Percentiles rank a stretch among this genome's conserved stretches.
Conservation (phyloP, 2,888 invertebrate genomes). For the Iselma pallidipennis region DNA sequence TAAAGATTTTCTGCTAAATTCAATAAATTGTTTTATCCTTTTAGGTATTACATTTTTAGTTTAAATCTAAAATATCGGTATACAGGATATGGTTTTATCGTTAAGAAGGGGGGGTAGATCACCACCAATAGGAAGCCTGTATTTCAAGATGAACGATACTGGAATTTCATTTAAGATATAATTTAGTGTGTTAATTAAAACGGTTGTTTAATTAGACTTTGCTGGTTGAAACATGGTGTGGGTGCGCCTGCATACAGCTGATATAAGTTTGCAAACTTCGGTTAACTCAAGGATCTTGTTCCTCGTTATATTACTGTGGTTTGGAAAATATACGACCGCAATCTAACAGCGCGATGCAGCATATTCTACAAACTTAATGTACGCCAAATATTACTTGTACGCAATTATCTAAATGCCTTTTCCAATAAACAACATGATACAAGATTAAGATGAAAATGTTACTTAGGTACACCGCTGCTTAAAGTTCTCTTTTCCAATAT, state of each 20-base stretch:
- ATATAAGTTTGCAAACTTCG: constrained; percentile 54
- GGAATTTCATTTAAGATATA: constrained; percentile 57
- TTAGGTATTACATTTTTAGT: no score
- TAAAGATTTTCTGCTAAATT: no score
- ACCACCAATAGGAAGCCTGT: not conserved
- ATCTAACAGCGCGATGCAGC: constrained; percentile 32
- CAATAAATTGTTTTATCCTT: no score
- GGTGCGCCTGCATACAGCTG: constrained; percentile 52
- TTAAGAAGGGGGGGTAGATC: not conserved
- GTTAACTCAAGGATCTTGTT: constrained; percentile 48
- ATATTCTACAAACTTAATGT: constrained; percentile 22
- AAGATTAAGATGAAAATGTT: no score
- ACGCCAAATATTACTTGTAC: constrained; percentile 3
- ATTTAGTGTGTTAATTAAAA: constrained; percentile 60
- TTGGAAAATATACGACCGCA: constrained; percentile 39
- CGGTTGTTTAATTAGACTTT: constrained; percentile 58
- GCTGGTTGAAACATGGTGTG: constrained; percentile 53
- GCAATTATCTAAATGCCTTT: not conserved
- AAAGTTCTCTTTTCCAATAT: no score
- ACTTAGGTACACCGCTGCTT: no score
- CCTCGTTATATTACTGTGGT: constrained; percentile 42
- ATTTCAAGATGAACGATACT: constrained; percentile 52
- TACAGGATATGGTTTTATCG: not conserved
- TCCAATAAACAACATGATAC: not conserved
- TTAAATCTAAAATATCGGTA: no score